Conservation (phyloP, 2,888 invertebrate species). For the Adineta ricciae region DNA sequence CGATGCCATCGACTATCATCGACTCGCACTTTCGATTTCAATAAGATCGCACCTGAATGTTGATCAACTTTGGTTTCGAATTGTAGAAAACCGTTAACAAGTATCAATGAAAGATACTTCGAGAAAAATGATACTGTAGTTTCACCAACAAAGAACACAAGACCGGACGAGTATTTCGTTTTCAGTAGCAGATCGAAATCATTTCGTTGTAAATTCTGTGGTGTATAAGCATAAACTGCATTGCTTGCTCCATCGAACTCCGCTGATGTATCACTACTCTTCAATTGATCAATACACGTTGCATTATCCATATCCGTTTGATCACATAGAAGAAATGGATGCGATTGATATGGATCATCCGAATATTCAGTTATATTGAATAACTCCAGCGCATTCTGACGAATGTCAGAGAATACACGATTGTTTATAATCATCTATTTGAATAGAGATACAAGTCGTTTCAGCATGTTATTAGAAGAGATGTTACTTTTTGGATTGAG, state of each 20-base stretch:
- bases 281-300: background rate
- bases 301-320: background rate
- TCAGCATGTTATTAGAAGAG: background rate
- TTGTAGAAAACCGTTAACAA: conserved; percentile 63
- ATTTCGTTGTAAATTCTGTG: background rate
- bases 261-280: background rate
- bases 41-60: conserved; percentile 51
- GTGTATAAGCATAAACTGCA: background rate
- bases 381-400: background rate
- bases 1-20: conserved; percentile 71
- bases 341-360: background rate
- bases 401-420: background rate
- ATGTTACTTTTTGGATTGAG: conserved; percentile 66
- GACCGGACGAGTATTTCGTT: background rate
- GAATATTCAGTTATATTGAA: background rate
- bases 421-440: background rate
- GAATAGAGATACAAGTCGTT: background rate
- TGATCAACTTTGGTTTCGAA: conserved; percentile 61
- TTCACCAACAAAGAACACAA: background rate
- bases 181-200: background rate
- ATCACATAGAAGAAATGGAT: background rate
- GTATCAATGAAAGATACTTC: conserved; percentile 65
- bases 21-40: conserved; percentile 53
- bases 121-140: conserved; percentile 51
- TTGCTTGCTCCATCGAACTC: background rate